These are phyloP conservation scores for Myotis davidii DNA, from an alignment of 2,113 vertebrate species.

Conservation along the genomic window DNA sequence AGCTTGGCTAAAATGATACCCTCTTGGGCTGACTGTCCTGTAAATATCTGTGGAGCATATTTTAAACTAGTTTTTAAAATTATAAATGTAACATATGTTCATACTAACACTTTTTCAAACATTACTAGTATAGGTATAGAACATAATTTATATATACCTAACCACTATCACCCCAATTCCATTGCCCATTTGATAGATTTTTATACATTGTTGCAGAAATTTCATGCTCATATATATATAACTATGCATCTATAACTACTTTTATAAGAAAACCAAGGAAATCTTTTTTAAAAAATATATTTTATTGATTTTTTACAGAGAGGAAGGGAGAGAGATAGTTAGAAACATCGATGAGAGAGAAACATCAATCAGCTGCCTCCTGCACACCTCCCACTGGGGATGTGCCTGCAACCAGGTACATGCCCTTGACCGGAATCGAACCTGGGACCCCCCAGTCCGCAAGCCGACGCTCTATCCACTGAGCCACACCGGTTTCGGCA, in stretches of 20 bases:
- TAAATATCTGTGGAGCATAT: neutral
- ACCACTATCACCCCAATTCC: neutral
- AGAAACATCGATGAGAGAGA: too few species aligned
- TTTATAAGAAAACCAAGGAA: neutral
- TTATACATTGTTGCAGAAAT: neutral
- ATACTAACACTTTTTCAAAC: neutral
- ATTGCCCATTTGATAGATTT: neutral
- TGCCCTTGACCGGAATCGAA: too few species aligned
- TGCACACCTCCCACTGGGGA: too few species aligned
- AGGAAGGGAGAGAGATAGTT: too few species aligned
- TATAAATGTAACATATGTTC: neutral
- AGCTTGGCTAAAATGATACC: neutral
- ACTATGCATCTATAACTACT: neutral
- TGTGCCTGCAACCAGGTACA: too few species aligned
- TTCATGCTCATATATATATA: neutral
- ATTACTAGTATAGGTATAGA: neutral
- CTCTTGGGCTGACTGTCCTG: neutral
- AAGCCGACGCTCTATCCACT: too few species aligned
- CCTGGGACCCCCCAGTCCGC: too few species aligned
- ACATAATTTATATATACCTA: neutral
- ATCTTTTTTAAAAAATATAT: too few species aligned
- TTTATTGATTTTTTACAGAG: too few species aligned
- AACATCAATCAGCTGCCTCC: too few species aligned
- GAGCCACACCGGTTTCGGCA: too few species aligned
- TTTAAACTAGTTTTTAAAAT: slow-evolving; percentile 23